A percentile compares a stretch with the other conserved stretches of the same genome.
Evolutionary conservation across 2,888 invertebrate species (phyloP).

Genomic region (Mellilla xanthometata): DNA sequence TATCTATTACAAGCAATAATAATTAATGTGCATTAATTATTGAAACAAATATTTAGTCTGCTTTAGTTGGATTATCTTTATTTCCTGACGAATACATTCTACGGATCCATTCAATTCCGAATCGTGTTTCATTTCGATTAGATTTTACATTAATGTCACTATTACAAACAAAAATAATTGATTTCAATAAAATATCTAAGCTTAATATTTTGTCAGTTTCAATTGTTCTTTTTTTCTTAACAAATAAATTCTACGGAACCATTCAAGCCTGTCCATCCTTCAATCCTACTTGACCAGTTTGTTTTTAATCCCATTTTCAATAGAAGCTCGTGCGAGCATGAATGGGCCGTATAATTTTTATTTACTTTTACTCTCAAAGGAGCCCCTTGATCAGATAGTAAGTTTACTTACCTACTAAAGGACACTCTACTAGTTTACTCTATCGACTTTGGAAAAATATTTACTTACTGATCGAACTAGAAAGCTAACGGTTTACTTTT

Average conservation of each 20-base stretch:
- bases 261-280: neutral
- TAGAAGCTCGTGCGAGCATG: constrained; percentile 59
- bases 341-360: constrained; percentile 75
- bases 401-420: constrained; percentile 18
- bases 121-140: too few species aligned
- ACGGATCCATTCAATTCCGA: neutral
- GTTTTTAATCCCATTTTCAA: constrained; percentile 17
- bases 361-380: constrained; percentile 73
- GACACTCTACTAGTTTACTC: constrained; percentile 57
- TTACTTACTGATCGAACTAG: constrained; percentile 26
- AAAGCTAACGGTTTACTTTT: too few species aligned
- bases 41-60: too few species aligned
- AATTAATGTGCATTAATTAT: too few species aligned
- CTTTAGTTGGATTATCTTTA: too few species aligned
- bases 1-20: too few species aligned
- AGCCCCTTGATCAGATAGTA: constrained; percentile 44
- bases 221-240: too few species aligned
- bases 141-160: too few species aligned
- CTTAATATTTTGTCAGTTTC: too few species aligned
- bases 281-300: neutral
- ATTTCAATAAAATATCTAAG: too few species aligned
- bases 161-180: too few species aligned
- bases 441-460: constrained; percentile 47
- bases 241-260: constrained; percentile 1
- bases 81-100: neutral